Percentiles rank a stretch among this genome's conserved stretches.
Evolutionary conservation across 2,797 vertebrate species (phyloP).

Genomic region (Rhabdophis nuchalis): DNA sequence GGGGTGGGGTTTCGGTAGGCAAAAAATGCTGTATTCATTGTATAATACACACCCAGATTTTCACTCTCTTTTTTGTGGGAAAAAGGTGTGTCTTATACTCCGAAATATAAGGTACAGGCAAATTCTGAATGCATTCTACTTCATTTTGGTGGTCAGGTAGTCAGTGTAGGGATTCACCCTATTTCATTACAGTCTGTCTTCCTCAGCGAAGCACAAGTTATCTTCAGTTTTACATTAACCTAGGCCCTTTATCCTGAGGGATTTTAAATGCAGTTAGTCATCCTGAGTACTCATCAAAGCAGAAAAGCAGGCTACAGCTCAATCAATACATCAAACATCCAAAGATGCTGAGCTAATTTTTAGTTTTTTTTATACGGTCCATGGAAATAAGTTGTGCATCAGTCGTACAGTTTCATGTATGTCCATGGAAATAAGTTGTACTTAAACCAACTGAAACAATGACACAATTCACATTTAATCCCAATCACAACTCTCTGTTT

Average conservation of each 20-base stretch:
- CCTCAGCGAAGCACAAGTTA: background rate
- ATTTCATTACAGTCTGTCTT: background rate
- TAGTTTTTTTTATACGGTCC: background rate
- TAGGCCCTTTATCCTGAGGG: background rate
- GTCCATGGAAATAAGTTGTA: background rate
- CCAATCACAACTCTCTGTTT: background rate
- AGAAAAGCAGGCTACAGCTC: background rate
- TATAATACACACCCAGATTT: no score
- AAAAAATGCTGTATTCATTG: no score
- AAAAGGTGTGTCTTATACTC: no score
- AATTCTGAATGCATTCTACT: background rate
- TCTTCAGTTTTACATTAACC: background rate
- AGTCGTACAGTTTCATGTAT: no score
- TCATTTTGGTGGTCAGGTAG: background rate
- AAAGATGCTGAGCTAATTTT: background rate
- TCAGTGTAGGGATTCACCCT: background rate
- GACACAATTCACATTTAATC: background rate
- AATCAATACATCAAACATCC: background rate
- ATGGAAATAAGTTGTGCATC: background rate
- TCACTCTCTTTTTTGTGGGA: no score
- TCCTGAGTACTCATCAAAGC: background rate
- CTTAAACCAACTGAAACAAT: background rate
- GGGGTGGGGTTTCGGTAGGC: no score
- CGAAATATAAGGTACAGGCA: background rate
- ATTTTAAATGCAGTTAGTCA: background rate